Base-by-base conservation (phyloP, 2,888 invertebrate genomes). In the Thysanoteuthis rhombus region DNA sequence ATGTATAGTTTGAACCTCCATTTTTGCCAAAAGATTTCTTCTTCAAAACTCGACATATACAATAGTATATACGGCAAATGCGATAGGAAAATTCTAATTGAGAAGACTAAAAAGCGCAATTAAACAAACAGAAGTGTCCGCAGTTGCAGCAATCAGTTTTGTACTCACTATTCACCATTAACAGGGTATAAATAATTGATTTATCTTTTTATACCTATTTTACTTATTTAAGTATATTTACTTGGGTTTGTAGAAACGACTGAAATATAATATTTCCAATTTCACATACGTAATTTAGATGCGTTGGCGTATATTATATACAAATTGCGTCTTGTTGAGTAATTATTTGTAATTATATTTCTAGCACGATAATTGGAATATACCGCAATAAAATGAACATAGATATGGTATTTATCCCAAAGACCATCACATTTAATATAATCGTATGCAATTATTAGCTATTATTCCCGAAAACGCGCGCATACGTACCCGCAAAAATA, bases 381-480 rank as follows among this genome's bases (percentile, higher is more conserved):
- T 75, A 75, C n/a, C n/a, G 75, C n/a, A 75, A 75, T 75, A 75
- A 75, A 75, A n/a, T 75, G 75, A 75, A 75, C 75, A 75, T 75
- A 75, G 75, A 75, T 75, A 75, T 75, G 75, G 52, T 52, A 36
- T 36, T 75, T 75, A n/a, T 36, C 75, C n/a, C 16, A 75, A 75
- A 75, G 36, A 75, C n/a, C 75, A 36, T n/a, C 75, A 75, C 75
- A 75, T 75, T 75, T 75, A 12, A n/a, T 75, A 75, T 75, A 75
- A 75, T 75, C 75, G 75, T n/a, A 75, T 75, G 75, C 75, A 75
- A 75, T 75, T 75, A 75, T 75, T 12, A 1, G 10, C n/a, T 75
- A 75, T 75, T 75, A 75, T 36, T n/a, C n/a, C 4, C 12, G 36
- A 25, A 75, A 75, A 12, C 75, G 3, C 16, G 19, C n/a, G 19